phyloP scores from a whole-genome alignment of 2,797 vertebrate species.

The Chiloscyllium punctatum region DNA sequence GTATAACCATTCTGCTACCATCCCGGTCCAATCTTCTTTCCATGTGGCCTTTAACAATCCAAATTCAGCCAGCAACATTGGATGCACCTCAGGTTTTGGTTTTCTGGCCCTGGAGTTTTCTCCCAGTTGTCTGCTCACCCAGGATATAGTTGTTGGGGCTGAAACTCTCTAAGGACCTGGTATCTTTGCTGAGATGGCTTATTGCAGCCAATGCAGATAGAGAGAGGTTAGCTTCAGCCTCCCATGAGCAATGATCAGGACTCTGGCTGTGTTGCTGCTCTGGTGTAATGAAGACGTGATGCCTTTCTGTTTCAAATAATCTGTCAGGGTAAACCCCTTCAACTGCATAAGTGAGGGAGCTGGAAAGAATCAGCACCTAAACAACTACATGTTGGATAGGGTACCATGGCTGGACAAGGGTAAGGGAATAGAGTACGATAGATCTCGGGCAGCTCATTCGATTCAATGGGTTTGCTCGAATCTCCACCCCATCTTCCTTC shows the following conservation, averaged over 20 bases:
- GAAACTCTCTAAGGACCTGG: neutral
- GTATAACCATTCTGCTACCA: no score
- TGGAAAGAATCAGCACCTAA: neutral
- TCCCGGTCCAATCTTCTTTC: no score
- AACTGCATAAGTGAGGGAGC: neutral
- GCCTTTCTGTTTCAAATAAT: neutral
- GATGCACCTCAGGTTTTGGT: neutral
- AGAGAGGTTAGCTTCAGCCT: neutral
- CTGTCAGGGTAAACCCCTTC: neutral
- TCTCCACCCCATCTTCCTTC: neutral
- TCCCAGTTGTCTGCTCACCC: neutral
- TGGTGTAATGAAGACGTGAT: neutral
- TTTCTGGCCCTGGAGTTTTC: neutral
- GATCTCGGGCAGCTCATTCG: neutral
- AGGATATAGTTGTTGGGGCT: neutral
- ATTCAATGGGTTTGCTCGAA: neutral
- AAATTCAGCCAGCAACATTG: neutral
- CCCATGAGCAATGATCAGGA: neutral
- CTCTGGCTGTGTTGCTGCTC: neutral
- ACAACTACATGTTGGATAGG: neutral
- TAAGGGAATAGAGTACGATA: neutral
- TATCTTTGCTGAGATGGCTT: neutral
- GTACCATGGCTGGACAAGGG: neutral
- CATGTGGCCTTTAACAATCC: no score
- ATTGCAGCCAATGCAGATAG: neutral